Evolutionary conservation across 2,113 vertebrate species (phyloP), one percentile per base, ranked within the genome.

Genomic region (Suncus etruscus): DNA sequence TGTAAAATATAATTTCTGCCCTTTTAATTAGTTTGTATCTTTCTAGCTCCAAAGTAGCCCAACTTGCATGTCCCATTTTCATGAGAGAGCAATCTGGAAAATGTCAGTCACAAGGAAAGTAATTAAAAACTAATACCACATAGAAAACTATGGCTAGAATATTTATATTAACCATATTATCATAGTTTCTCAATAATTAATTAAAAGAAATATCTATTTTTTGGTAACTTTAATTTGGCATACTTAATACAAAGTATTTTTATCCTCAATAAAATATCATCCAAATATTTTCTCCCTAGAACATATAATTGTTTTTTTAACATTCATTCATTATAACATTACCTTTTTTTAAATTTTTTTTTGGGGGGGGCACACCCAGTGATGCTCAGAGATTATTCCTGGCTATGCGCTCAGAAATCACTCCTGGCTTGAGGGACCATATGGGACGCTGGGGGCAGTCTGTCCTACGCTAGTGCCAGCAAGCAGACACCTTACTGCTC

Each of bases 1-100:
- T 90, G 82, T 72, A 90, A 61, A 61, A 32, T 73, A 83, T 92
- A 90, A 50, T 86, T 93, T 86, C 11, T 90, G 31, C 32, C 88
- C 24, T 84, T 96, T 50, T 95, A 92, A 89, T 89, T 94, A 89
- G 80, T 90, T 66, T 92, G 15, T 50, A 25, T 86, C 32, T 84
- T 91, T 91, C 63, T 95, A 73, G 47, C 27, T 89, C 50, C 39
- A 25, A 94, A 89, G 79, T 82, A 92, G 50, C 32, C 39, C 32
- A 90, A 66, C 25, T 74, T 91, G 78, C 88, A 72, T 82, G 77
- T 86, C 61, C 61, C 50, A 84, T 78, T 96, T 93, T 91, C 45
- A 68, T 7, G n/a, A 10, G 27, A 66, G 24, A 83, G 48, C 8
- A 86, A 3, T 31, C 68, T 89, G 24, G 84, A 91, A 77, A 91